phyloP scores from a whole-genome alignment of 2,888 invertebrate species.

The Meteorus cinctellus region DNA sequence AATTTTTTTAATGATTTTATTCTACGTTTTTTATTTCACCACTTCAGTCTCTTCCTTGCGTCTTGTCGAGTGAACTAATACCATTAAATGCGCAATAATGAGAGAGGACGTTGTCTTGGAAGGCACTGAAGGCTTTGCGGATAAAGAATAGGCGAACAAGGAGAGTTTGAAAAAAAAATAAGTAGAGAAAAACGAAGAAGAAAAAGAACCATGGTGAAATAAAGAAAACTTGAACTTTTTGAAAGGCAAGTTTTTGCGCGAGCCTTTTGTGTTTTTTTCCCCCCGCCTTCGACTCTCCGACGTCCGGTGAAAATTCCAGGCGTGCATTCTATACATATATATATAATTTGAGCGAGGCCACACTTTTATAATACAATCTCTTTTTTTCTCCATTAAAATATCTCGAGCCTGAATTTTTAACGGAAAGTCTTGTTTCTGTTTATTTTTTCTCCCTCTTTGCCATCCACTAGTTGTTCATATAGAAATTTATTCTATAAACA shows the following conservation, averaged over 20 bases:
- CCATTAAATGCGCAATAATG: slow-evolving; percentile 53
- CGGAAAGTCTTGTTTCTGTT: not conserved
- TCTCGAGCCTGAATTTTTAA: not conserved
- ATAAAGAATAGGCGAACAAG: slow-evolving; percentile 34
- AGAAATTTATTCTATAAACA: not conserved
- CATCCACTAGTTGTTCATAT: not conserved
- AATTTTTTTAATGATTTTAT: not conserved
- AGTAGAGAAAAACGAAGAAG: slow-evolving; percentile 49
- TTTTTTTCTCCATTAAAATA: slow-evolving; percentile 22
- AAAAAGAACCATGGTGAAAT: slow-evolving; percentile 46
- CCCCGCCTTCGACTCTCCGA: slow-evolving; percentile 41
- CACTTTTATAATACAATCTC: slow-evolving; percentile 24
- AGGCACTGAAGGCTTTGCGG: slow-evolving; percentile 33
- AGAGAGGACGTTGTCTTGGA: slow-evolving; percentile 26
- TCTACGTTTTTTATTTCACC: slow-evolving; percentile 11
- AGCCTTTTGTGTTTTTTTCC: slow-evolving; percentile 54
- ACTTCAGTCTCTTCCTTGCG: slow-evolving; percentile 33
- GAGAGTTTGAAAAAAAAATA: slow-evolving; percentile 44
- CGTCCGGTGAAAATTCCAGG: slow-evolving; percentile 23
- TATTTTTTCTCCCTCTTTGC: not conserved
- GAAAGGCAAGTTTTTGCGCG: slow-evolving; percentile 62
- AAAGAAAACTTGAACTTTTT: slow-evolving; percentile 56
- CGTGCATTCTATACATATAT: slow-evolving; percentile 3
- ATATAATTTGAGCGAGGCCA: not conserved
- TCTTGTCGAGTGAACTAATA: slow-evolving; percentile 50